Conservation (phyloP, 2,888 invertebrate species). For the Plagodis pulveraria region DNA sequence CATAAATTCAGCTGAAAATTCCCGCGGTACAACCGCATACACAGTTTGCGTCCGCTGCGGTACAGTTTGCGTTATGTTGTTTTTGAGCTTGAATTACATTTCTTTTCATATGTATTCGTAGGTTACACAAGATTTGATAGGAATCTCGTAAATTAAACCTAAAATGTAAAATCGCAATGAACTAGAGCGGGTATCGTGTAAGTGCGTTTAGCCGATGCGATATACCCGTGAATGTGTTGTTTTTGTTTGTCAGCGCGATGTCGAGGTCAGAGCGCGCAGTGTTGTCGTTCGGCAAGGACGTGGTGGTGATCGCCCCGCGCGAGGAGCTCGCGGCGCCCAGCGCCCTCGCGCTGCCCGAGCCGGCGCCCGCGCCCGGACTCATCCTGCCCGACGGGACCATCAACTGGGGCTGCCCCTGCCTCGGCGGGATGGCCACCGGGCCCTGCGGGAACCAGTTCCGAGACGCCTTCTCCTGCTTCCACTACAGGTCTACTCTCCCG, state of each 20-base stretch:
- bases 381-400: conserved; percentile 94
- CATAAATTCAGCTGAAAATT: no score
- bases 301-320: conserved; percentile 92
- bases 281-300: conserved; percentile 86
- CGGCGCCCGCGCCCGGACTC: conserved; percentile 91
- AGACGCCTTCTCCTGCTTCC: conserved; percentile 97
- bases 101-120: no score
- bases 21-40: no score
- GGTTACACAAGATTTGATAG: no score
- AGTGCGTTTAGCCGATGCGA: no score
- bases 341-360: conserved; percentile 87
- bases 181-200: no score
- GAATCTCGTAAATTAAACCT: no score
- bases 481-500: conserved; percentile 86
- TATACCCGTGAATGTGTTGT: no score
- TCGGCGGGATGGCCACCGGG: conserved; percentile 98
- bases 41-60: no score
- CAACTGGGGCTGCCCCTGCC: conserved; percentile 98
- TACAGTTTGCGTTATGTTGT: no score
- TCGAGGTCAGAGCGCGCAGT: conserved; percentile 49
- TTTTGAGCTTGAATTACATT: no score
- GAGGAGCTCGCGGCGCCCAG: conserved; percentile 92
- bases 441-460: conserved; percentile 97
- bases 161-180: no score
- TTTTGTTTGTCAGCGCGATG: not conserved